Evolutionary conservation across 2,113 vertebrate species (phyloP), one percentile per base, ranked within the genome.

Genomic region (Casuarius casuarius): DNA sequence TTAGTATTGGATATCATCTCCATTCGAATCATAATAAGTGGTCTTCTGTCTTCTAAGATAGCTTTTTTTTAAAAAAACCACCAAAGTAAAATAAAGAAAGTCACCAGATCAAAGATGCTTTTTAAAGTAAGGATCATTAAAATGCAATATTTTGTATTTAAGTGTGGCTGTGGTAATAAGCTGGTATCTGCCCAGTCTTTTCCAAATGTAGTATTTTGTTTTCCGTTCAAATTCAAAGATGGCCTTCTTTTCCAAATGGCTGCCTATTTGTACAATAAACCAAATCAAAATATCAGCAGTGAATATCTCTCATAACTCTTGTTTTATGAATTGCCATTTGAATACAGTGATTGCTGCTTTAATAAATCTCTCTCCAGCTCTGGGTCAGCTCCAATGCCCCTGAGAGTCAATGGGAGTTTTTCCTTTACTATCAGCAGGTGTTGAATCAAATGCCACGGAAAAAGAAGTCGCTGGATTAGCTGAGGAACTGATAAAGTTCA

Each of bases 71-170:
- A 73, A 95, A 87, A n/a, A n/a, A n/a, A n/a, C n/a, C n/a, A 59
- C 14, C 40, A 25, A 5, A 89, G 25, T n/a, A 87, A 95, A 94
- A 92, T 33, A 87, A 22, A 82, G 61, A 71, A 90, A 56, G 10
- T 8, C 46, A 79, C 8, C 11, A 89, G 87, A 91, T 89, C 16
- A 78, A 93, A 94, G 73, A 73, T 31, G 1, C 4, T 1, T 1
- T 91, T 92, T 89, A 58, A 96, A 91, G n/a, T 35, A 78, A 89
- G 4, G 22, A 56, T 73, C 29, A 87, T 92, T 94, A 93, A 93
- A 95, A 92, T 83, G 23, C 16, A 84, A 17, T 90, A 91, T 87
- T 89, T 96, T 2, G 7, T 91, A 10, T 78, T 82, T 65, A 71
- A 75, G 49, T 78, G 68, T 86, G 65, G 15, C 49, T 89, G 26